Conservation (phyloP, 2,888 invertebrate genomes). For the Zootermopsis nevadensis region DNA sequence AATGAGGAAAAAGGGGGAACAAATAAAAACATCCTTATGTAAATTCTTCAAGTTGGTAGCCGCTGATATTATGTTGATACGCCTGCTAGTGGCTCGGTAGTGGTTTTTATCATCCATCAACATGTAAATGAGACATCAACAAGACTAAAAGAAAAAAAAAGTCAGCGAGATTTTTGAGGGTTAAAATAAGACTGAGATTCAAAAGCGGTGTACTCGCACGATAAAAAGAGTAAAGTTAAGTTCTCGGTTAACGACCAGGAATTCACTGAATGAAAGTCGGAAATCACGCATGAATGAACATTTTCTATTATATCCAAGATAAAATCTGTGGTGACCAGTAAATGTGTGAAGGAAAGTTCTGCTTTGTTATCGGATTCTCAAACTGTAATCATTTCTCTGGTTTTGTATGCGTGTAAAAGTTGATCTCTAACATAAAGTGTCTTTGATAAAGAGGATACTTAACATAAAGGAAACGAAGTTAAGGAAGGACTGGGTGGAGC, state of each 20-base stretch:
- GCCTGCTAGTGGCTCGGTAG: conserved; percentile 21
- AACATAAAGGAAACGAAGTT: no score
- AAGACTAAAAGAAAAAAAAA: conserved; percentile 24
- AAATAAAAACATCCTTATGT: conserved; percentile 39
- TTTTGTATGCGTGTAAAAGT: no score
- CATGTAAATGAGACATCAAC: conserved; percentile 45
- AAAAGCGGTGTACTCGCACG: neutral
- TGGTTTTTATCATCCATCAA: conserved; percentile 45
- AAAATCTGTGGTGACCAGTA: no score
- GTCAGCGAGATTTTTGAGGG: conserved; percentile 16
- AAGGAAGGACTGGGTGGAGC: no score
- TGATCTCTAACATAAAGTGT: no score
- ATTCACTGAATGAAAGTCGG: neutral
- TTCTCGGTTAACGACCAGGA: neutral
- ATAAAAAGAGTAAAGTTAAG: neutral
- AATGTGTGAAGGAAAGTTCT: no score
- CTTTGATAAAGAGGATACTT: no score
- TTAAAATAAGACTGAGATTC: conserved; percentile 28
- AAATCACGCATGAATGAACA: conserved; percentile 1
- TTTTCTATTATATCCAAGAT: neutral
- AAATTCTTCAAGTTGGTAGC: conserved; percentile 28
- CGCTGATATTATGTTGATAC: conserved; percentile 41
- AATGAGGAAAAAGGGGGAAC: neutral
- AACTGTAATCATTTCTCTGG: no score
- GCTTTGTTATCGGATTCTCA: no score